Base-by-base conservation (phyloP, 2,888 invertebrate species). In the Drosophila subsilvestris region DNA sequence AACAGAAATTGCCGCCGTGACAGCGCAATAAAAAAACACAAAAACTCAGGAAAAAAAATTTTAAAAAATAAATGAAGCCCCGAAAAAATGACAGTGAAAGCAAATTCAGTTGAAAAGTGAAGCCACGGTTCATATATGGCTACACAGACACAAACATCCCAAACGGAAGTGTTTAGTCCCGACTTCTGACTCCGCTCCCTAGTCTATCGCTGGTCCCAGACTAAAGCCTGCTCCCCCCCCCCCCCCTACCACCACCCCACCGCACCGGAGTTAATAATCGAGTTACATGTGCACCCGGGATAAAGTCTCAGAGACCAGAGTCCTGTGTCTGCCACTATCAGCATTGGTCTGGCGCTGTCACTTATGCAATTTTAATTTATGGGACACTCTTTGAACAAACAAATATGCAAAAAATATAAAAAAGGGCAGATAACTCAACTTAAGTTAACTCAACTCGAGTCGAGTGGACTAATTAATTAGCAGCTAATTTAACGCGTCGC, bases 401-500 rank as follows among this genome's bases (percentile, higher is more conserved):
- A 63, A 53, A 55, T 66, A 44, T 32, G 43, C 17, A 22, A 20
- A 43, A 25, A 63, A 49, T 22, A 43, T 10, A 18, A 14, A 25
- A 17, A 32, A 67, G 56, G 14, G 9, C 25, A 56, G 68, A 54
- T 27, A 63, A 56, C 43, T 56, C 44, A 62, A 48, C 56, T 59
- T 53, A 29, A 59, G 70, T 74, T 47, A 55, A 77, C 69, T 73
- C 63, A 47, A 62, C 62, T 61, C 55, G 10, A 71, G 61, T 70
- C 32, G 59, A 66, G 56, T 63, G 56, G 71, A 62, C 66, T 88
- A 87, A 83, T 83, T 83, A 88, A 83, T 83, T 83, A 87, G 83
- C 80, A 75, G 83, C 83, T 87, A 87, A 87, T 83, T 83, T 87
- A 88, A 87, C 80, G 83, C 77, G 74, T 71, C 74, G 76, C 85